Conservation (phyloP, 2,113 vertebrate species). For the Brienomyrus brachyistius region DNA sequence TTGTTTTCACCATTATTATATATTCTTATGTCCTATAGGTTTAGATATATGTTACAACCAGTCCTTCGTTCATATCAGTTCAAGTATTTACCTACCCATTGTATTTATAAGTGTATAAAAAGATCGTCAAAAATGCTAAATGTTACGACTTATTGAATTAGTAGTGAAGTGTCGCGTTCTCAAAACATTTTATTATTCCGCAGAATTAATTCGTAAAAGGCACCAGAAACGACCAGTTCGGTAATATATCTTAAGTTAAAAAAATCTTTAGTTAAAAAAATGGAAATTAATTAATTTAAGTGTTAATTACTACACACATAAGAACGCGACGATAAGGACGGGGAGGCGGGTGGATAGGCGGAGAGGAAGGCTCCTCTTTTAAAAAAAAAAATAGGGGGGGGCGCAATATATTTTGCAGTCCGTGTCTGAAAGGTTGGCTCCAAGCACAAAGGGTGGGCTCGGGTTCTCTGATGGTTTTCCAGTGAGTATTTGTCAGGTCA, state of each 20-base stretch:
- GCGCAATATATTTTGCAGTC: conserved; percentile 58
- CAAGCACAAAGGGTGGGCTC: conserved; percentile 75
- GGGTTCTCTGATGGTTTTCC: conserved; percentile 78
- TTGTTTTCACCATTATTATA: neutral
- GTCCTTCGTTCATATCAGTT: neutral
- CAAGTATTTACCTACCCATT: neutral
- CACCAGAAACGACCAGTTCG: neutral
- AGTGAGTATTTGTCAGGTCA: conserved; percentile 87
- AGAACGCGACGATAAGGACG: neutral
- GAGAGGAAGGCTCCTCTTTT: conserved; percentile 26
- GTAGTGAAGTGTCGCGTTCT: neutral
- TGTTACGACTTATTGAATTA: neutral
- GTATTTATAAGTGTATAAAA: neutral
- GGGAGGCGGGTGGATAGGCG: conserved; percentile 18
- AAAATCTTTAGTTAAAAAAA: neutral
- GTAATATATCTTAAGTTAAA: neutral
- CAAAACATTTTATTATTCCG: neutral
- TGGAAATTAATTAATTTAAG: neutral
- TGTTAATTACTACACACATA: neutral
- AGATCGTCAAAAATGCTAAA: neutral
- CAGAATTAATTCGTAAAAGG: neutral
- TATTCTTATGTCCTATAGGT: neutral
- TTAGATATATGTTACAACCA: neutral
- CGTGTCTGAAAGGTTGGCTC: conserved; percentile 75
- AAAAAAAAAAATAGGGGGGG: conserved; percentile 23